Evolutionary conservation across 2,113 vertebrate genomes (phyloP), one percentile per base, ranked within the genome.

Genomic region (Parotia lawesii): DNA sequence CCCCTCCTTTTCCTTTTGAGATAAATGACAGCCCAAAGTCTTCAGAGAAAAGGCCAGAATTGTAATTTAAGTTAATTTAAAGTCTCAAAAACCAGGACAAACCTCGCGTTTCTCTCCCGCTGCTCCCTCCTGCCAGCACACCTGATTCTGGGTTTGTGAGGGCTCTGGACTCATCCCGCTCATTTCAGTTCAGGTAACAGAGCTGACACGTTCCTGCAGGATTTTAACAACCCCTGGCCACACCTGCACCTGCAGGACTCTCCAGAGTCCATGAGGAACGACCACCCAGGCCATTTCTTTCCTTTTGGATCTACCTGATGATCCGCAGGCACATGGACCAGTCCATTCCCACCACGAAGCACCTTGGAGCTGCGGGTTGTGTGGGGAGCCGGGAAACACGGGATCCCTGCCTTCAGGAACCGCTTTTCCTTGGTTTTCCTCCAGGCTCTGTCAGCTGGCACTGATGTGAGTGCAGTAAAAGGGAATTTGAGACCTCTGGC

Each of bases 151-250:
- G 15, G 2, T 58, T 27, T 8, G 18, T 13, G 44, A 73, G 56
- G 0, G 3, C 7, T 45, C 75, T 2, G 3, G 11, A 5, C 16
- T 2, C 20, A 1, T 37, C 35, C 44, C 0, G 11, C 57, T 19
- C 22, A 4, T 33, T 40, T 28, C 45, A 31, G 61, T 20, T 11
- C 10, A 16, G 56, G 20, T 27, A 15, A 11, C 8, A 6, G 54
- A 25, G 50, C 2, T 57, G 71, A 22, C 31, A 6, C 33, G 2
- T n/a, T 48, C 75, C 65, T 31, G 4, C n/a, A 4, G 28, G 58
- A 21, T 48, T 77, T 73, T 11, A n/a, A 12, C 8, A 37, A 16
- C 53, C 31, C 3, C 29, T 3, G 47, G 51, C 27, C 45, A 14
- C 8, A 4, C 23, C 67, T 31, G n/a, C 56, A 18, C 15, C 54